Conservation (phyloP, 2,797 vertebrate species). For the Hippocampus kuda region DNA sequence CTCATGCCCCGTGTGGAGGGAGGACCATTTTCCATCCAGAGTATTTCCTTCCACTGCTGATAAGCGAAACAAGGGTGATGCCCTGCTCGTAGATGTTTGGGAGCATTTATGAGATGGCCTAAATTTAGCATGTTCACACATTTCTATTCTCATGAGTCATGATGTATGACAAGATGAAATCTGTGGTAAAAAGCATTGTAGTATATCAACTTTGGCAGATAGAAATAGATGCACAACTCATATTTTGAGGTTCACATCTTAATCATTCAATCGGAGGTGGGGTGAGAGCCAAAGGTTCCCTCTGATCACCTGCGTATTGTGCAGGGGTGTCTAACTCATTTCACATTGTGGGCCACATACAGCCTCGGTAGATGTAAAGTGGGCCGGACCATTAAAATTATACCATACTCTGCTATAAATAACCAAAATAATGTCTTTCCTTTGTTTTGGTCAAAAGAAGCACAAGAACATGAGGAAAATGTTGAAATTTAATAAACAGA, state of each 20-base stretch:
- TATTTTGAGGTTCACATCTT: background rate
- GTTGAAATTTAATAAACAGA: too few species aligned
- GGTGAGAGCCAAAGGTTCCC: background rate
- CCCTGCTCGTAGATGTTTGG: constrained; percentile 33
- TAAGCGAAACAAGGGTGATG: constrained; percentile 46
- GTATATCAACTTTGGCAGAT: background rate
- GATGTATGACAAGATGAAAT: background rate
- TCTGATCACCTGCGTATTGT: background rate
- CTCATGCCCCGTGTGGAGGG: constrained; percentile 40
- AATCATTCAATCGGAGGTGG: background rate
- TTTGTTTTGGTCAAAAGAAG: too few species aligned
- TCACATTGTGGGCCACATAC: too few species aligned
- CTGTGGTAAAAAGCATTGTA: background rate
- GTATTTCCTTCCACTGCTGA: constrained; percentile 49
- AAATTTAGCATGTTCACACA: constrained; percentile 36
- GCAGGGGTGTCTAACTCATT: too few species aligned
- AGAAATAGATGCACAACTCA: background rate
- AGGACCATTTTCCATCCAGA: constrained; percentile 55
- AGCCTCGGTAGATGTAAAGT: too few species aligned
- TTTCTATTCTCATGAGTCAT: background rate
- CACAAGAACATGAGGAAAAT: too few species aligned
- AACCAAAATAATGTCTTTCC: too few species aligned
- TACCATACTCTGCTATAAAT: too few species aligned
- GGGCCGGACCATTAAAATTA: too few species aligned
- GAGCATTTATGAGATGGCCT: constrained; percentile 34